Evolutionary conservation across 1,140 invertebrate genomes (phyloP).

Genomic region (Cyphomyrmex costatus): DNA sequence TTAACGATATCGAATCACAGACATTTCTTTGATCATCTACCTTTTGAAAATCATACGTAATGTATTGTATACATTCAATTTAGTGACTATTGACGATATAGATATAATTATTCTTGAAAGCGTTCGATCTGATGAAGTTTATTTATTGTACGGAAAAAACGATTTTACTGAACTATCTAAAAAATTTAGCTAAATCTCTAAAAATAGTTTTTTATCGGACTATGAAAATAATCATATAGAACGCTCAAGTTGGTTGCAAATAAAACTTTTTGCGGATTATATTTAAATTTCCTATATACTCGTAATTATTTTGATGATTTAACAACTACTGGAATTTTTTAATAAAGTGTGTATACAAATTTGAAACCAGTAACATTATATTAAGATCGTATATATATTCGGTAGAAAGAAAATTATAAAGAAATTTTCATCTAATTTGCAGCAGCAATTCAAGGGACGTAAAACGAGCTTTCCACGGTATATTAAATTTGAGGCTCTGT

Average conservation of each 20-base stretch:
- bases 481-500: slow-evolving; percentile 31
- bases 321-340: background rate
- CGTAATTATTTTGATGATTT: too few relatives aligned
- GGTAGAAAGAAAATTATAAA: background rate
- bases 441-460: background rate
- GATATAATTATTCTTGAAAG: background rate
- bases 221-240: too few relatives aligned
- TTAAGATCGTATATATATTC: background rate
- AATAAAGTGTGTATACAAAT: background rate
- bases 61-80: slow-evolving; percentile 30
- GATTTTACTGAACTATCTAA: too few relatives aligned
- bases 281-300: too few relatives aligned
- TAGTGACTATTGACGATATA: background rate
- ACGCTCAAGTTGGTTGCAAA: too few relatives aligned
- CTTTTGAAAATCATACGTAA: background rate
- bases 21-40: background rate
- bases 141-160: background rate
- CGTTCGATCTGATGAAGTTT: background rate
- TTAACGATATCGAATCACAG: background rate
- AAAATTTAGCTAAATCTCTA: too few relatives aligned
- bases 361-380: background rate
- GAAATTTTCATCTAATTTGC: background rate
- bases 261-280: too few relatives aligned
- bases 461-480: background rate
- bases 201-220: too few relatives aligned